phyloP scores from a whole-genome alignment of 2,113 vertebrate genomes.

The Syngnathus floridae region DNA sequence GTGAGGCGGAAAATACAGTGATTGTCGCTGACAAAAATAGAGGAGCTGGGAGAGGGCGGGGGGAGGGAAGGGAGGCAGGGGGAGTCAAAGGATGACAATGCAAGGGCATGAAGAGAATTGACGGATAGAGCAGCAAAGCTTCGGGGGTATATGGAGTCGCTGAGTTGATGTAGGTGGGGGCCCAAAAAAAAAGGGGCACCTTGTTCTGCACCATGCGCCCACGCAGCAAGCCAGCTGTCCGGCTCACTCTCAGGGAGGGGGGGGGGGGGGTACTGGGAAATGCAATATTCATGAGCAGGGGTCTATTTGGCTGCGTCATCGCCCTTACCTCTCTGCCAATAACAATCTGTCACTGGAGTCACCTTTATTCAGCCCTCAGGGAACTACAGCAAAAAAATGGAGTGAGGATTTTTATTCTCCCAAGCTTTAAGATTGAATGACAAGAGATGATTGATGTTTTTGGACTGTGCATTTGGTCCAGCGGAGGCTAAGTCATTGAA shows the following conservation, averaged over 20 bases:
- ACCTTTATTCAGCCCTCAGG: slow-evolving; percentile 8
- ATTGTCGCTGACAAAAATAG: slow-evolving; percentile 69
- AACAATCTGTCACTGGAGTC: slow-evolving; percentile 31
- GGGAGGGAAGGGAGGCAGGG: neutral
- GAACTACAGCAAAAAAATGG: no score
- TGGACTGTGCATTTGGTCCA: neutral
- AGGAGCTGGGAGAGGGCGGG: slow-evolving; percentile 34
- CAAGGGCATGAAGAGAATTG: slow-evolving; percentile 11
- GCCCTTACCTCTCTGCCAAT: slow-evolving; percentile 42
- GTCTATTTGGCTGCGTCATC: slow-evolving; percentile 61
- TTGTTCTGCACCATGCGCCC: slow-evolving; percentile 69
- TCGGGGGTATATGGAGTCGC: slow-evolving; percentile 17
- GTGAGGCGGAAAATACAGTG: slow-evolving; percentile 70
- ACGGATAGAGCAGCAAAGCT: slow-evolving; percentile 20
- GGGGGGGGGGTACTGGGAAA: slow-evolving; percentile 20
- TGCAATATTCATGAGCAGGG: slow-evolving; percentile 64
- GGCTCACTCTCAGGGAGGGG: slow-evolving; percentile 40
- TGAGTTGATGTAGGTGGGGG: slow-evolving; percentile 16
- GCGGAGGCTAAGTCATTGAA: neutral
- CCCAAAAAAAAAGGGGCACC: slow-evolving; percentile 54
- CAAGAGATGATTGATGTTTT: neutral
- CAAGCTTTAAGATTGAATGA: neutral
- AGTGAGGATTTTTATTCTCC: neutral
- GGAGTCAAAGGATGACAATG: slow-evolving; percentile 22
- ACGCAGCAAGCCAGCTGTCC: slow-evolving; percentile 59